Percentiles rank a stretch among this genome's conserved stretches.
Conservation (phyloP, 2,888 invertebrate species). For the Stenchaetothrips biformis region DNA sequence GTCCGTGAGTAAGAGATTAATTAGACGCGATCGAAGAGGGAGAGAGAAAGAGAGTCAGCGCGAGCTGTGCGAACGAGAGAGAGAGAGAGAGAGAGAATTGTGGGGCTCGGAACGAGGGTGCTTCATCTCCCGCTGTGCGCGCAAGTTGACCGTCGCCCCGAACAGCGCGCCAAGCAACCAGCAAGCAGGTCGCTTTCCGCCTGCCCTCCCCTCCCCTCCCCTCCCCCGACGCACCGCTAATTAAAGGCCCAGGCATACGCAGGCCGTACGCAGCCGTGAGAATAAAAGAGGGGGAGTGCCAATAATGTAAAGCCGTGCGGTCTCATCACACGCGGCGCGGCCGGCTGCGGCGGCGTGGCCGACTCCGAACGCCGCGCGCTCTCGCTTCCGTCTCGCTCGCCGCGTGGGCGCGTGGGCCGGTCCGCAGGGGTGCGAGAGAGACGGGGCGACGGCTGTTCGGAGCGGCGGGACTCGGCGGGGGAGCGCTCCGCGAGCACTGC, state of each 20-base stretch:
- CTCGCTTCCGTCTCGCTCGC: no score
- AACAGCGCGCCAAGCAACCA: slow-evolving; percentile 41
- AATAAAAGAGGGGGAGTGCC: not conserved
- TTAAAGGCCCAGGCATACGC: slow-evolving; percentile 5
- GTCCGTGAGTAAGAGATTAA: slow-evolving; percentile 44
- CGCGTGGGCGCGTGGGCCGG: not conserved
- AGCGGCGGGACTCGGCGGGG: not conserved
- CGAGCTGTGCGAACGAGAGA: not conserved
- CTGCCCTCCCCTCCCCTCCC: slow-evolving; percentile 37
- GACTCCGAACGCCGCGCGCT: not conserved
- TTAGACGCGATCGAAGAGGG: slow-evolving; percentile 49
- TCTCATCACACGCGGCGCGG: slow-evolving; percentile 11
- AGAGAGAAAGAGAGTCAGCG: not conserved
- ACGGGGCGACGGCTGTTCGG: not conserved
- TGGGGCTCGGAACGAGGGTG: slow-evolving; percentile 49
- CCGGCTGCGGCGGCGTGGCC: slow-evolving; percentile 18
- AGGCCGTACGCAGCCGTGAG: slow-evolving; percentile 1
- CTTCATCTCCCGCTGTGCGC: slow-evolving; percentile 54
- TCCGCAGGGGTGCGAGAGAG: not conserved
- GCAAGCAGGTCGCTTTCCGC: slow-evolving; percentile 42
- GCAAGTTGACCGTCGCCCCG: slow-evolving; percentile 51
- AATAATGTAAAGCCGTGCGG: slow-evolving; percentile 13
- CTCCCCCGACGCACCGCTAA: slow-evolving; percentile 35
- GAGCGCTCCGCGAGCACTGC: slow-evolving; percentile 30
- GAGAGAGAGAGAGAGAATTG: no score